Conservation (phyloP, 2,888 invertebrate genomes). For the Zaprionus obscuricornis region DNA sequence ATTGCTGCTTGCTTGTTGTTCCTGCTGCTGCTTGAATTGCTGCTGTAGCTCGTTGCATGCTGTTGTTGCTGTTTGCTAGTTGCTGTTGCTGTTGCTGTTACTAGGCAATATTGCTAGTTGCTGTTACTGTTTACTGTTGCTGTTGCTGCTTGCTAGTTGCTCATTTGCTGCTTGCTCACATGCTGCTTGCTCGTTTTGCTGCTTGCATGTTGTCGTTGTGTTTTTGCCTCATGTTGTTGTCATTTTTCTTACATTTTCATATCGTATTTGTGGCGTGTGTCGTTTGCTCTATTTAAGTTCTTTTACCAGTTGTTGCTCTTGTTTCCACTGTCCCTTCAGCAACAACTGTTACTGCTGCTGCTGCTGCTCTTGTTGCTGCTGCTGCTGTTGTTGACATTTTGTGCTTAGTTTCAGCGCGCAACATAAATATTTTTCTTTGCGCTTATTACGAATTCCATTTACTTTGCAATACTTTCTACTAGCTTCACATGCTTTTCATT, state of each 20-base stretch:
- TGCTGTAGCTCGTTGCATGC: constrained; percentile 14
- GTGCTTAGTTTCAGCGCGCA: constrained; percentile 52
- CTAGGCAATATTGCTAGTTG: too few relatives aligned
- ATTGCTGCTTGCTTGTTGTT: too few relatives aligned
- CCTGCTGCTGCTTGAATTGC: background rate
- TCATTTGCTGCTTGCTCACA: constrained; percentile 3
- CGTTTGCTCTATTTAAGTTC: constrained; percentile 5
- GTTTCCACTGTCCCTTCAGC: constrained; percentile 9
- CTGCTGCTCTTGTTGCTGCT: constrained; percentile 5
- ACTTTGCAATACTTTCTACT: constrained; percentile 30
- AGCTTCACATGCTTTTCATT: constrained; percentile 31
- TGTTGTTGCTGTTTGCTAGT: constrained; percentile 2
- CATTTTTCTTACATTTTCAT: background rate
- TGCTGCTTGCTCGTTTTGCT: constrained; percentile 19
- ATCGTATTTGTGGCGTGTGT: too few relatives aligned
- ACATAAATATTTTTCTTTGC: constrained; percentile 25
- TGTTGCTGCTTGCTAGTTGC: constrained; percentile 12
- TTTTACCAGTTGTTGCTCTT: constrained; percentile 1
- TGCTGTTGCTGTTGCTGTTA: background rate
- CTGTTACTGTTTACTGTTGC: constrained; percentile 2
- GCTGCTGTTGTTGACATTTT: constrained; percentile 53
- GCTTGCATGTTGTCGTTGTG: constrained; percentile 21
- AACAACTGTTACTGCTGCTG: constrained; percentile 10
- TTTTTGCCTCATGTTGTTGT: constrained; percentile 25
- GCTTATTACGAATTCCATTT: constrained; percentile 50